These are phyloP conservation scores for Hartigia nigra DNA, from an alignment of 2,888 invertebrate species.

Conservation along the genomic window DNA sequence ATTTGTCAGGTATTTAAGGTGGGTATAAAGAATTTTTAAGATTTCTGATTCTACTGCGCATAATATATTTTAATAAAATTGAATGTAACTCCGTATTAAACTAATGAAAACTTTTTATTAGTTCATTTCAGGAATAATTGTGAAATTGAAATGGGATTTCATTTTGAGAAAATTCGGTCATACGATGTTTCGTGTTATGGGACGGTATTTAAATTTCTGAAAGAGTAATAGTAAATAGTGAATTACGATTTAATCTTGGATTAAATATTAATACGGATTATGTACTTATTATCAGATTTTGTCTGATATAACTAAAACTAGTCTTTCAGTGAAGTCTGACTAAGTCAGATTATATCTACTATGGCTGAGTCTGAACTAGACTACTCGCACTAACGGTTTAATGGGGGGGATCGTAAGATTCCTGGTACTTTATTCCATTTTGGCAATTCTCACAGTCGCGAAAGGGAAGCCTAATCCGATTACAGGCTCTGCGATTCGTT, in stretches of 20 bases:
- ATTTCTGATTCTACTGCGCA: not conserved
- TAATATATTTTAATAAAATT: not conserved
- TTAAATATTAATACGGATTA: not conserved
- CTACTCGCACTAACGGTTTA: not conserved
- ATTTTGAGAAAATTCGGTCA: not conserved
- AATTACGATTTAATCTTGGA: not conserved
- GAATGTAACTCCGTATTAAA: not conserved
- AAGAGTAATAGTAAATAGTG: not conserved
- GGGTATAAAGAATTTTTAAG: not conserved
- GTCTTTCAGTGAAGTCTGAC: not conserved
- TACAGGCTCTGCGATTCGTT: conserved; percentile 4
- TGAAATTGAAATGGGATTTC: not conserved
- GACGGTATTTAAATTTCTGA: not conserved
- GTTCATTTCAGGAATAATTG: not conserved
- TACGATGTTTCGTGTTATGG: not conserved
- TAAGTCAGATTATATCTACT: not conserved
- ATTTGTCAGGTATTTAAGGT: not conserved
- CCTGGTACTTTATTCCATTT: not conserved
- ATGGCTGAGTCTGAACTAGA: not conserved
- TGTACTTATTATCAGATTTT: not conserved
- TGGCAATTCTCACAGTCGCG: not conserved
- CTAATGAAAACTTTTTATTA: not conserved
- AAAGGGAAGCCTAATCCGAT: conserved; percentile 3
- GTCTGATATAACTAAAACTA: not conserved
- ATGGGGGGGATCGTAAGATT: not conserved